A percentile compares a stretch with the other conserved stretches of the same genome.
Evolutionary conservation across 2,888 invertebrate species (phyloP).

Genomic region (Nomada ruficornis): DNA sequence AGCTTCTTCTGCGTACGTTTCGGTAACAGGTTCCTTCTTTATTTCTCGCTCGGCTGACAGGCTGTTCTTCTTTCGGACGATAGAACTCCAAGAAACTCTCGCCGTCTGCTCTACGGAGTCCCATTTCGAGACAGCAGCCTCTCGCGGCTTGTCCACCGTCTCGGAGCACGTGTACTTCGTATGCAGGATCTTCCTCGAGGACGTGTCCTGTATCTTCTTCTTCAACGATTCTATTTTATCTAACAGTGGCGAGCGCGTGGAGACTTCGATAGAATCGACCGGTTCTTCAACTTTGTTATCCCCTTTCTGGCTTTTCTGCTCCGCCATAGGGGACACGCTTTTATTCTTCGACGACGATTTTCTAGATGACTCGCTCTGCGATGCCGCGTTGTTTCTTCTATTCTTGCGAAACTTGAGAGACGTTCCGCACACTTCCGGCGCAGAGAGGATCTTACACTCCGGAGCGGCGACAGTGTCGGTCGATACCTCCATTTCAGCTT

Average conservation of each 20-base stretch:
- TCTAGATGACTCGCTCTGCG: no score
- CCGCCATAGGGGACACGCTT: slow-evolving; percentile 35
- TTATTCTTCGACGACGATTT: slow-evolving; percentile 49
- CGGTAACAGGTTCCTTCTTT: slow-evolving; percentile 18
- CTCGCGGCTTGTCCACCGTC: slow-evolving; percentile 22
- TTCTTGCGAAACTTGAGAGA: slow-evolving; percentile 72
- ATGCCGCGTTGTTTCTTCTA: slow-evolving; percentile 24
- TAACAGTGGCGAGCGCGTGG: background rate
- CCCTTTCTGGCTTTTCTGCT: slow-evolving; percentile 38
- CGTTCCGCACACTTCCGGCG: slow-evolving; percentile 59
- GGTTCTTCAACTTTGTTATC: slow-evolving; percentile 6
- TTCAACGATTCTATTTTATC: slow-evolving; percentile 5
- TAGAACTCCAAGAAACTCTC: slow-evolving; percentile 68
- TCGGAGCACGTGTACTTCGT: background rate
- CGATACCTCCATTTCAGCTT: slow-evolving; percentile 71
- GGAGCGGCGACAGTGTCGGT: slow-evolving; percentile 47
- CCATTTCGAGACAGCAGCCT: slow-evolving; percentile 14
- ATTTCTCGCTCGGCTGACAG: slow-evolving; percentile 47
- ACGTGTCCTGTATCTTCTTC: slow-evolving; percentile 22
- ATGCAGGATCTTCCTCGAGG: slow-evolving; percentile 18
- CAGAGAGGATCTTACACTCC: slow-evolving; percentile 76
- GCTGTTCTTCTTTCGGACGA: slow-evolving; percentile 64
- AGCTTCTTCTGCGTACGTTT: background rate
- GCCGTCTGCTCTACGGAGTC: slow-evolving; percentile 15
- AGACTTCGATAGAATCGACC: background rate